These are phyloP conservation scores for Myathropa florea DNA, from an alignment of 2,888 invertebrate species.

Conservation along the genomic window DNA sequence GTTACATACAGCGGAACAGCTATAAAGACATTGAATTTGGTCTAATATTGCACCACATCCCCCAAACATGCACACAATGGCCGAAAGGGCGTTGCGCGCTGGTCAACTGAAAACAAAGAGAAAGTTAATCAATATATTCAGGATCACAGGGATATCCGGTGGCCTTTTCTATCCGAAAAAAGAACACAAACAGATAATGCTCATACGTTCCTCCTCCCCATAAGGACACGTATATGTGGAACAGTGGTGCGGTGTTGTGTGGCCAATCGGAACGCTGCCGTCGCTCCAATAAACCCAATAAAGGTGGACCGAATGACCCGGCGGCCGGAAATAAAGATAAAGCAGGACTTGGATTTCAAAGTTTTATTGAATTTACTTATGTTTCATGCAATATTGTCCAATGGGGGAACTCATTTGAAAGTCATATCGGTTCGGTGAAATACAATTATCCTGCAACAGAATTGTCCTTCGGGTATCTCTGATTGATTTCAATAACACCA, in stretches of 20 bases:
- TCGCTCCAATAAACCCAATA: constrained; percentile 48
- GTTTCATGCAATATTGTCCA: constrained; percentile 6
- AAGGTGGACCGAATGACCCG: constrained; percentile 47
- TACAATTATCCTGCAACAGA: constrained; percentile 12
- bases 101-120: constrained; percentile 52
- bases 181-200: neutral
- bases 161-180: constrained; percentile 33
- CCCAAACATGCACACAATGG: constrained; percentile 2
- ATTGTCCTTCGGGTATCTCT: neutral
- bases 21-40: constrained; percentile 55
- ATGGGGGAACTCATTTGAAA: constrained; percentile 24
- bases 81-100: constrained; percentile 40
- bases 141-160: constrained; percentile 59
- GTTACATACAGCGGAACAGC: constrained; percentile 14
- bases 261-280: neutral
- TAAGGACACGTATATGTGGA: neutral
- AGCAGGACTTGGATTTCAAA: constrained; percentile 30
- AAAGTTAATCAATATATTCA: constrained; percentile 65
- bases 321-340: constrained; percentile 53
- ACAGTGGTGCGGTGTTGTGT: neutral
- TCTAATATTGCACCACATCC: constrained; percentile 60
- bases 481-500: constrained; percentile 6
- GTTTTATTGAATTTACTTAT: constrained; percentile 33
- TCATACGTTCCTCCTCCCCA: neutral
- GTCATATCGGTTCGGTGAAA: constrained; percentile 10